Evolutionary conservation across 2,888 invertebrate genomes (phyloP), one percentile per base, ranked within the genome.

Genomic region (Netelia melanura): DNA sequence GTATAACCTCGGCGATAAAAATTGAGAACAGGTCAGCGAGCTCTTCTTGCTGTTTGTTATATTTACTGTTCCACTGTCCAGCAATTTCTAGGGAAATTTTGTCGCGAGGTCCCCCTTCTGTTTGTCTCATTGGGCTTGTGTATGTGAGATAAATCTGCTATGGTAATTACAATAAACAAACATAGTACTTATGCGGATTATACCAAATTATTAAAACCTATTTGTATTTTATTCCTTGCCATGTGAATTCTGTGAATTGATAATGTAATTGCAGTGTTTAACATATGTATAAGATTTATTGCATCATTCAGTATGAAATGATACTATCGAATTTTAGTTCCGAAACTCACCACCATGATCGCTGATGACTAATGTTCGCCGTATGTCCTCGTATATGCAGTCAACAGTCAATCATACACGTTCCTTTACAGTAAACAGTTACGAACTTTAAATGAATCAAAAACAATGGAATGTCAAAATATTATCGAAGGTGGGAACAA

Each of bases 381-480:
- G 38, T 38, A 38, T 1, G 38, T 38, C 38, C 5, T 38, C 38
- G 38, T 38, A 8, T 38, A 38, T 38, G 38, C 6, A 5, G 38
- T 38, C 5, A 38, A 38, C 6, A 5, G 38, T 38, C 5, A 38
- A 38, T 38, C 38, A 38, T 38, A 48, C 48, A 48, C 11, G 48
- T 48, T 48, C 6, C 38, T 38, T 38, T 38, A 38, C 6, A 38
- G 38, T 38, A 38, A 38, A 48, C 48, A 48, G 48, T 14, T 48
- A 48, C 10, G 62, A 62, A 23, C 14, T 48, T 48, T 48, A 48
- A 48, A 48, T 14, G 8, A 56, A 6, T 38, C 38, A 6, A 48
- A 3, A 64, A n/a, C 23, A 30, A 85, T 85, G 81, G 85, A 85
- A 58, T 54, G 56, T 64, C 30, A 30, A 52, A 44, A 44, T 61